Evolutionary conservation across 2,888 invertebrate genomes (phyloP), one percentile per base, ranked within the genome.

Genomic region (Hirtodrosophila cameraria): DNA sequence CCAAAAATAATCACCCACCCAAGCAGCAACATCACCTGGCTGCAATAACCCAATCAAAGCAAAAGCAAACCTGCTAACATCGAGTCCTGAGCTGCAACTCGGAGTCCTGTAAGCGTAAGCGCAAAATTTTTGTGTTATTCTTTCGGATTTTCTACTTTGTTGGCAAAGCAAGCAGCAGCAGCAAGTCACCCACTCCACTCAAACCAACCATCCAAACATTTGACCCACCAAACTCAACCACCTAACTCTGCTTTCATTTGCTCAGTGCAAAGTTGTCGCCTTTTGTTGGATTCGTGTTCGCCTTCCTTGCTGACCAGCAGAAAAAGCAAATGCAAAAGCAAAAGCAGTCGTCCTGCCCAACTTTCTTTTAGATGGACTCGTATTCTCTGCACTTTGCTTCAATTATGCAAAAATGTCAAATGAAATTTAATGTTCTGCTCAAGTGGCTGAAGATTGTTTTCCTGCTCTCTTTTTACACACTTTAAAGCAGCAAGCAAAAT

Each of bases 71-170:
- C n/a, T 7, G 25, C 15, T 31, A 38, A 25, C 15, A 25, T 12
- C 28, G 23, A 31, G 6, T 6, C 16, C 7, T 1, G 27, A 27
- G 13, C 18, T 8, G 25, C 18, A 15, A 39, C 49, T 43, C 31
- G 41, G 23, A 33, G 20, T 39, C 62, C 66, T 52, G 68, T 72
- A 64, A 77, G 48, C 74, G 70, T 62, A 55, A 77, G 48, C 74
- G 70, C 57, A 55, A 63, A 70, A 82, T 81, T 88, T 80, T 84
- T 80, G 78, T 88, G 88, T 89, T 88, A 88, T 88, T 89, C 81
- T 87, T 83, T 80, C 77, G 82, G 89, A 89, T 88, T 88, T 89
- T 89, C 88, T 84, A 87, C 89, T 89, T 87, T 89, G 87, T 76
- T 85, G 87, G 80, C 71, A 74, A 77, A 76, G 86, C 81, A 87